Percentiles rank a stretch among this genome's conserved stretches.
Conservation (phyloP, 2,113 vertebrate species). For the Elachura formosa region DNA sequence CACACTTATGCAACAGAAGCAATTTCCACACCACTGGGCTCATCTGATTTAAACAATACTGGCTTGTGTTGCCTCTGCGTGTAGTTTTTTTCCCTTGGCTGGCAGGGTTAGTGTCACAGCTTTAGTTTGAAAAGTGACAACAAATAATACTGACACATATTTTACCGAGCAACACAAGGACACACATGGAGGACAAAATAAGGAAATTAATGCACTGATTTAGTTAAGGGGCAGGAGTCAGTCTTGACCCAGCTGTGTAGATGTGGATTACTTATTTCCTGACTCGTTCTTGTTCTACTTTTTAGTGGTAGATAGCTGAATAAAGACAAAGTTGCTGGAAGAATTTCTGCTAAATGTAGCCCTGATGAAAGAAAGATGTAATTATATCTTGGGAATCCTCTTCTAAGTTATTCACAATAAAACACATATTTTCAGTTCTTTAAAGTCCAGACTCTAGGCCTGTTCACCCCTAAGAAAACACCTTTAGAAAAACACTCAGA, state of each 20-base stretch:
- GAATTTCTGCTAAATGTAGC: neutral
- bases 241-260: neutral
- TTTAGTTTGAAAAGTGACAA: conserved; percentile 34
- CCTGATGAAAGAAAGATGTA: neutral
- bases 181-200: neutral
- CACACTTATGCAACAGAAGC: conserved; percentile 42
- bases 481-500: neutral
- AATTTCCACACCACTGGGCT: conserved; percentile 39
- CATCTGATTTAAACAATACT: conserved; percentile 61
- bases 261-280: neutral
- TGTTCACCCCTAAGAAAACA: neutral
- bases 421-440: neutral
- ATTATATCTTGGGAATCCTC: neutral
- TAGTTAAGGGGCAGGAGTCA: neutral
- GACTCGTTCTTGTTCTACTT: neutral
- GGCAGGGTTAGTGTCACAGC: conserved; percentile 50
- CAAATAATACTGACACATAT: conserved; percentile 38
- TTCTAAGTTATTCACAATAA: neutral
- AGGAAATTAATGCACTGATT: neutral
- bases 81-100: conserved; percentile 50
- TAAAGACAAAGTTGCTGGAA: neutral
- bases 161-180: neutral
- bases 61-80: conserved; percentile 25
- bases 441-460: neutral
- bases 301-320: neutral